Evolutionary conservation across 2,888 invertebrate species (phyloP), one percentile per base, ranked within the genome.

Genomic region (Agonopterix arenella): DNA sequence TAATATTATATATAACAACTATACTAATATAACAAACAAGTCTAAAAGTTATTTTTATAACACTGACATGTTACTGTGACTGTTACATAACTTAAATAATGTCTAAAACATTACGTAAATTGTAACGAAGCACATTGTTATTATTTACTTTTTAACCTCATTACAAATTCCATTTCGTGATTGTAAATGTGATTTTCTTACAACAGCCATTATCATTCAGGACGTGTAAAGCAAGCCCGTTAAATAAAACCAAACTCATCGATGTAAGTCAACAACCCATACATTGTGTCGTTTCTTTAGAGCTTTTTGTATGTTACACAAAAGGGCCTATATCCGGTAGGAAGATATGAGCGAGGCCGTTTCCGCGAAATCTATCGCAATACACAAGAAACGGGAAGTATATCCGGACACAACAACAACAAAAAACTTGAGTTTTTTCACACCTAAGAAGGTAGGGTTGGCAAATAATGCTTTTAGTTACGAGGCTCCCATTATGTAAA

Each of bases 341-440:
- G 73, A 68, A 77, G 75, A 79, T 77, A 70, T 67, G 63, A 60
- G 59, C 67, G 70, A 73, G 73, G 62, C 63, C 65, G 73, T 77
- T 86, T 85, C 84, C 81, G 83, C 79, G 85, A 84, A 85, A 84
- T 78, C 76, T 77, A 79, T 82, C 76, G 80, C 78, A 78, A 80
- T 69, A 78, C 73, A 84, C 73, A 84, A 85, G 76, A 80, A 83
- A 83, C 83, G 77, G 86, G 86, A 86, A 85, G 84, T 80, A 75
- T 85, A 77, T 79, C 84, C 88, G 86, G 86, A 88, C 28, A 28
- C 28, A 28, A 89, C 77, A 79, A 77, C 74, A 68, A 74, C n/a
- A 79, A 84, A 80, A 79, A 78, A 62, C 68, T 49, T 44, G 52
- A 62, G 52, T 73, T 80, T 79, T 83, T 76, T 73, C 68, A 70